Evolutionary conservation across 2,797 vertebrate genomes (phyloP), one percentile per base, ranked within the genome.

Genomic region (Chiloscyllium punctatum): DNA sequence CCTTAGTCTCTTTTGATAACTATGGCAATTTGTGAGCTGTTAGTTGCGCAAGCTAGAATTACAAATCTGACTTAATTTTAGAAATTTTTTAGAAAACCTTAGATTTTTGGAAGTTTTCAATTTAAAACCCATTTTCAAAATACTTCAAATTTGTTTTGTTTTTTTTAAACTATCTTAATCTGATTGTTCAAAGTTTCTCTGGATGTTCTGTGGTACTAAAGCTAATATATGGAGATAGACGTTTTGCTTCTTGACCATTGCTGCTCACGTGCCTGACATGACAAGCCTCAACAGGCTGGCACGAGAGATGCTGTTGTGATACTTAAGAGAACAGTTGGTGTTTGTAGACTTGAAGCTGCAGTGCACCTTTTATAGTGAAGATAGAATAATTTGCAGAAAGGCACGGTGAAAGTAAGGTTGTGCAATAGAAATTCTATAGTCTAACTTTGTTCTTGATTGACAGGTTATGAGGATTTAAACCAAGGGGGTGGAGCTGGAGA

Each of bases 401-500:
- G 90, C 90, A 92, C 16, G 42, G 37, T 62, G 53, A 74, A 53
- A 77, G 57, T 16, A 74, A 51, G 37, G 92, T 5, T 94, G 37
- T 42, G 68, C 11, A 48, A 68, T 48, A 48, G 72, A 53, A 71
- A 95, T 95, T 72, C 90, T 74, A 53, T 51, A 57, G 94, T 77
- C 72, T 95, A 77, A 71, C 92, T 72, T 72, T 77, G 71, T 95
- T 95, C 30, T 82, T 42, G 95, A 4, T 96, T 79, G 0, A 97
- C 97, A 99, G 99, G 99, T 97, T 99, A 99, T 1, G 99, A 99
- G 71, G 99, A 99, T 97, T 97, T 99, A 97, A 98, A 98, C 0
- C 98, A 98, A 95, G 99, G 98, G 96, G 98, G 98, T 0, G 98
- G 98, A 33, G 98, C 98, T 95, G 98, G 98, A 95, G 99, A 99